phyloP scores from a whole-genome alignment of 2,113 vertebrate species.

The Malurus elegans region DNA sequence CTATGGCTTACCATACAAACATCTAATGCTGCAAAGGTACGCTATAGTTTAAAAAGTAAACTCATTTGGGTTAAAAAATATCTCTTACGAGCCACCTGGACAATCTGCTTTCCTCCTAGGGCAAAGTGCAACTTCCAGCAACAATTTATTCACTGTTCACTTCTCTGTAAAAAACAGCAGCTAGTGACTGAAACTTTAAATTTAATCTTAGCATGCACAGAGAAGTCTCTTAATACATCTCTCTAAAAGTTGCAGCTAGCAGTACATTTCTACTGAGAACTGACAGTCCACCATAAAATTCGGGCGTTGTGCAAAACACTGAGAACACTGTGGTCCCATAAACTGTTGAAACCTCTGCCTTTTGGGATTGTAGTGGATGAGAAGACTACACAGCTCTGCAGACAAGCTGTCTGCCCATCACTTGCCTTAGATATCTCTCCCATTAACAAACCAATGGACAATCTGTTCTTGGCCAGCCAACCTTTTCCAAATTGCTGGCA shows the following conservation, averaged over 20 bases:
- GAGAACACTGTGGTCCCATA: neutral
- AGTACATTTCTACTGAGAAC: neutral
- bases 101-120: neutral
- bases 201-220: neutral
- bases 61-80: neutral
- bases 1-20: neutral
- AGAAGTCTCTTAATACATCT: neutral
- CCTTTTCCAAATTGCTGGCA: conserved; percentile 6
- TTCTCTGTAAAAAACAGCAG: neutral
- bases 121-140: neutral
- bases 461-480: conserved; percentile 1
- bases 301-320: neutral
- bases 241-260: neutral
- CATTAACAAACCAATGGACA: neutral
- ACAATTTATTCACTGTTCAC: neutral
- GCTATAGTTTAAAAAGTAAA: neutral
- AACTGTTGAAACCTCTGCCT: neutral
- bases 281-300: neutral
- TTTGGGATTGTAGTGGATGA: neutral
- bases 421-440: neutral
- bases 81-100: neutral
- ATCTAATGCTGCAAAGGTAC: neutral
- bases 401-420: neutral
- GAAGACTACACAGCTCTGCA: neutral
- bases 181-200: neutral